A percentile compares a stretch with the other conserved stretches of the same genome.
These are phyloP conservation scores for Salpingus planirostris DNA, from an alignment of 2,888 invertebrate species.

Conservation along the genomic window DNA sequence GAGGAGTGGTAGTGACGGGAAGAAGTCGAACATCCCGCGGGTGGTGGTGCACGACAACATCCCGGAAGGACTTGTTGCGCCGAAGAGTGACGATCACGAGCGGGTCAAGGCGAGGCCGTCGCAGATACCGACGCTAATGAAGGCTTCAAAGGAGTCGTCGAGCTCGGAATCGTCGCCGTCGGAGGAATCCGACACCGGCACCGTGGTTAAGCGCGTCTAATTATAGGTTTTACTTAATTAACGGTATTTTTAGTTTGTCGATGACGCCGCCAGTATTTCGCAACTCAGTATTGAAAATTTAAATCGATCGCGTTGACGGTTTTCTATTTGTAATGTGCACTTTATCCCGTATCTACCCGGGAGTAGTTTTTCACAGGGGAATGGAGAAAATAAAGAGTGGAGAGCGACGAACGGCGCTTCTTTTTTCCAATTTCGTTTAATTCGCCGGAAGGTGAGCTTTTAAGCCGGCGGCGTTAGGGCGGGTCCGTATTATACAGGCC, in stretches of 20 bases:
- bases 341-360: too few relatives aligned
- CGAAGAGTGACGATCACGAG: conserved; percentile 13
- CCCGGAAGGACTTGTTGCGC: too few relatives aligned
- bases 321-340: too few relatives aligned
- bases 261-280: too few relatives aligned
- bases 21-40: conserved; percentile 43
- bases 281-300: conserved; percentile 17
- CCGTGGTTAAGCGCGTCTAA: conserved; percentile 32
- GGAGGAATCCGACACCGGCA: conserved; percentile 41
- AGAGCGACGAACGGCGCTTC: background rate
- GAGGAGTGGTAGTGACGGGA: conserved; percentile 28
- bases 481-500: too few relatives aligned
- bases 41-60: conserved; percentile 39
- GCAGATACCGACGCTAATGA: conserved; percentile 36
- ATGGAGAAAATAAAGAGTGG: conserved; percentile 5
- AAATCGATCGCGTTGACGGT: too few relatives aligned
- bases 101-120: conserved; percentile 25
- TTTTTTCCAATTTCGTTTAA: background rate
- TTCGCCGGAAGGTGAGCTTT: conserved; percentile 4
- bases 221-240: too few relatives aligned
- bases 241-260: too few relatives aligned
- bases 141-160: conserved; percentile 34
- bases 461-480: conserved; percentile 6
- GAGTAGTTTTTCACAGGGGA: conserved; percentile 5
- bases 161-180: conserved; percentile 50